Evolutionary conservation across 1,140 invertebrate species (phyloP), one percentile per base, ranked within the genome.

Genomic region (Psilanteris sp.): DNA sequence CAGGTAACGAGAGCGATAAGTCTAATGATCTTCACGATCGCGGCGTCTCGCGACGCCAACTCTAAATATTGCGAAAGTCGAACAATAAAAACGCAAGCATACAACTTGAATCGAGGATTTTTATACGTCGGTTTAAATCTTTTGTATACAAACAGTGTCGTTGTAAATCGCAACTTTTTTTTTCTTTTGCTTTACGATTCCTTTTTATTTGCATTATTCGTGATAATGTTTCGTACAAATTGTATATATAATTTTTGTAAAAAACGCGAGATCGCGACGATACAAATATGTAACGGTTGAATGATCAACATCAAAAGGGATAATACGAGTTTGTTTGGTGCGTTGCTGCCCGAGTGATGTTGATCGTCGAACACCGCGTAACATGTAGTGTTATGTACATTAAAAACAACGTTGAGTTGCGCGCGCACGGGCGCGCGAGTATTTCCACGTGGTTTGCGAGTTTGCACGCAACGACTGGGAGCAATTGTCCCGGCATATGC

Each of bases 1-100:
- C 72, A 75, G 72, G 64, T 76, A 70, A 76, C 64, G 57, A 57
- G 73, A 76, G 72, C 44, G 52, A 66, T 66, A 70, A 75, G 62
- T 68, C 62, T 75, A 75, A 37, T 41, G 54, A 52, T 66, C 54
- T 31, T 26, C n/a, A 36, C 32, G 57, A 41, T 50, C 39, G 20
- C 39, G 4, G 13, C 13, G 27, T 11, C 5, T 24, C 14, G 29
- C 16, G 18, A 26, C 8, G 16, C 29, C 15, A 18, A 6, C 16
- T 8, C 26, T 24, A 41, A 46, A 46, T 59, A 59, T 46, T 59
- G 39, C 41, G 41, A 18, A 34, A 59, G 14, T 46, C 48, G 39
- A 44, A 27, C 10, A 27, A 46, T 44, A 46, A 14, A 44, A 22
- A 61, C 57, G 20, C 46, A 14, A 29, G 46, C 59, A 37, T 16